These are phyloP conservation scores for Polyergus mexicanus DNA, from an alignment of 1,140 invertebrate species.

Conservation along the genomic window DNA sequence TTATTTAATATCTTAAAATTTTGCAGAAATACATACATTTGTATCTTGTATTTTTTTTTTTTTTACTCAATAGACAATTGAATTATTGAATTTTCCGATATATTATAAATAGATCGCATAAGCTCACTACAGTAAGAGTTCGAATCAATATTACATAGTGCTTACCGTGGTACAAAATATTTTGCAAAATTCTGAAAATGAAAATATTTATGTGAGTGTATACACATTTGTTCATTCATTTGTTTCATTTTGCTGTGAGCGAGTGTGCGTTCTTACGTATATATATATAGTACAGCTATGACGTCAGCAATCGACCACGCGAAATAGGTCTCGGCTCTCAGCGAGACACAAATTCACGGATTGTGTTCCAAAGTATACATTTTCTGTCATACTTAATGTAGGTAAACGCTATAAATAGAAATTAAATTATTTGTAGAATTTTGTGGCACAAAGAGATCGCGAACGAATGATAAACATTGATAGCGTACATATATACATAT, in stretches of 20 bases:
- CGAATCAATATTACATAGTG: background rate
- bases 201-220: constrained; percentile 22
- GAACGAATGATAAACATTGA: background rate
- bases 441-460: background rate
- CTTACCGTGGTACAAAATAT: background rate
- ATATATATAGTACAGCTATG: constrained; percentile 20
- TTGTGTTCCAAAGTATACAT: constrained; percentile 36
- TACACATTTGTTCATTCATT: constrained; percentile 24
- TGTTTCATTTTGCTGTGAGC: background rate
- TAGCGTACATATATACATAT: background rate
- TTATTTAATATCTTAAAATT: constrained; percentile 26
- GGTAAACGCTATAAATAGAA: background rate
- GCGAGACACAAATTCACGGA: constrained; percentile 55
- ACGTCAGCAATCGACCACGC: constrained; percentile 61
- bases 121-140: background rate
- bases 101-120: constrained; percentile 5
- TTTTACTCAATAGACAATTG: background rate
- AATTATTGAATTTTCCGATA: constrained; percentile 19
- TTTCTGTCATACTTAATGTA: constrained; percentile 13
- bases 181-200: constrained; percentile 34
- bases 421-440: constrained; percentile 31
- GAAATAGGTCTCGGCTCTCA: constrained; percentile 59
- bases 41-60: background rate
- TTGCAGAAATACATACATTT: background rate
- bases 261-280: background rate